Evolutionary conservation across 2,113 vertebrate genomes (phyloP).

Genomic region (Podarcis raffonei): DNA sequence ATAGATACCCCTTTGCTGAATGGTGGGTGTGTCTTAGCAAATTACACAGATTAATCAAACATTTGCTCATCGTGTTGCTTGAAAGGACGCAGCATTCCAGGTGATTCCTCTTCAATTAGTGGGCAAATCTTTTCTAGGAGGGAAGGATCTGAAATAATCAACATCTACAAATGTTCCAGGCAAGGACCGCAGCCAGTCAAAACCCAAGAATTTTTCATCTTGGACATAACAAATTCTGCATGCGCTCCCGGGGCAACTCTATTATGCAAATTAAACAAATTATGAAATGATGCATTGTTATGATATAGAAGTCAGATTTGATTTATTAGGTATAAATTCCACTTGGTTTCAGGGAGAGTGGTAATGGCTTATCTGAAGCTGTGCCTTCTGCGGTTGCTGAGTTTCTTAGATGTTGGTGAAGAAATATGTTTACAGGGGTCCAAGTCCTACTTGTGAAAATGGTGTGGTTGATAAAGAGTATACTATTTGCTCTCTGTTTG

Average conservation of each 20-base stretch:
- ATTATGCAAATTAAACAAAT: constrained; percentile 12
- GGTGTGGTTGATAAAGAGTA: background rate
- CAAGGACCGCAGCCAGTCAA: background rate
- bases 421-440: background rate
- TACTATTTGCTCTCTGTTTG: background rate
- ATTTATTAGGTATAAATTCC: background rate
- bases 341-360: background rate
- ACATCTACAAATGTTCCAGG: background rate
- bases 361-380: background rate
- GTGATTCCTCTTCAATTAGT: constrained; percentile 43
- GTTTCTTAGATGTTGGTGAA: background rate
- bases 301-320: constrained; percentile 14
- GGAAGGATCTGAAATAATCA: background rate
- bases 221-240: background rate
- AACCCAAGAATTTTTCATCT: background rate
- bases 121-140: rapidly evolving
- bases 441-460: background rate
- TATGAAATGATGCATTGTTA: constrained; percentile 17
- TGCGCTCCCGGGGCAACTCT: background rate
- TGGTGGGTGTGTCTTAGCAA: constrained; percentile 23
- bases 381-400: background rate
- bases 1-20: constrained; percentile 26
- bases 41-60: constrained; percentile 39
- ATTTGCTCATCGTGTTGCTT: constrained; percentile 12
- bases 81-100: constrained; percentile 13